Conservation (phyloP, 2,888 invertebrate genomes). For the Cheilosia scutellata region DNA sequence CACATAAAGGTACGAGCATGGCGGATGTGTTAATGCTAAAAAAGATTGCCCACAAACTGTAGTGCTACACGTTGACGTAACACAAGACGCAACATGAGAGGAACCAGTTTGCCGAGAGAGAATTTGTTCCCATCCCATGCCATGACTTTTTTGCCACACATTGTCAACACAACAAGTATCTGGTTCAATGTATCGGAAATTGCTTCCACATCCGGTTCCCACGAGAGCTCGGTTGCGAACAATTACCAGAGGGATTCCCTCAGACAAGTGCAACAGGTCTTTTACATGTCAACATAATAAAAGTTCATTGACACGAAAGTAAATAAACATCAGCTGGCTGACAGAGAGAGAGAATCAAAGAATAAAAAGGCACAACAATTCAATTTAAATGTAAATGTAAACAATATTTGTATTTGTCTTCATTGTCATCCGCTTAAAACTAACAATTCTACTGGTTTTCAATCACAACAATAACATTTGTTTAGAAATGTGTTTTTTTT, state of each 20-base stretch:
- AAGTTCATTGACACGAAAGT: conserved; percentile 13
- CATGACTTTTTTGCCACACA: conserved; percentile 2
- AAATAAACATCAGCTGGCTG: conserved; percentile 14
- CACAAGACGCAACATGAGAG: neutral
- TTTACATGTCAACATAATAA: neutral
- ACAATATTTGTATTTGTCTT: conserved; percentile 25
- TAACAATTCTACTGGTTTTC: conserved; percentile 35
- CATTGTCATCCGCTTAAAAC: conserved; percentile 13
- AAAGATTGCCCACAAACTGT: too few species aligned
- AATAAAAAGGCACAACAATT: neutral
- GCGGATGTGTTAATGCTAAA: too few species aligned
- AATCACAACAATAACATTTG: conserved; percentile 24
- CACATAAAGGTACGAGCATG: too few species aligned
- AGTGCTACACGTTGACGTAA: too few species aligned
- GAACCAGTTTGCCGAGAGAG: neutral
- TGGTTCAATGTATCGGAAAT: conserved; percentile 33
- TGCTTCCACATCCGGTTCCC: conserved; percentile 42
- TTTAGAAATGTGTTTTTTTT: conserved; percentile 72
- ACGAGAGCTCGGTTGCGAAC: conserved; percentile 7
- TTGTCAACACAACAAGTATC: neutral
- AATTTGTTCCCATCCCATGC: conserved; percentile 2
- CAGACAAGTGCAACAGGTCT: conserved; percentile 11
- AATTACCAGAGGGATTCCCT: conserved; percentile 17
- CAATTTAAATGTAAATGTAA: conserved; percentile 1
- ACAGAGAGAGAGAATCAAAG: neutral